Evolutionary conservation across 2,888 invertebrate genomes (phyloP).

Genomic region (Volucella zonaria): DNA sequence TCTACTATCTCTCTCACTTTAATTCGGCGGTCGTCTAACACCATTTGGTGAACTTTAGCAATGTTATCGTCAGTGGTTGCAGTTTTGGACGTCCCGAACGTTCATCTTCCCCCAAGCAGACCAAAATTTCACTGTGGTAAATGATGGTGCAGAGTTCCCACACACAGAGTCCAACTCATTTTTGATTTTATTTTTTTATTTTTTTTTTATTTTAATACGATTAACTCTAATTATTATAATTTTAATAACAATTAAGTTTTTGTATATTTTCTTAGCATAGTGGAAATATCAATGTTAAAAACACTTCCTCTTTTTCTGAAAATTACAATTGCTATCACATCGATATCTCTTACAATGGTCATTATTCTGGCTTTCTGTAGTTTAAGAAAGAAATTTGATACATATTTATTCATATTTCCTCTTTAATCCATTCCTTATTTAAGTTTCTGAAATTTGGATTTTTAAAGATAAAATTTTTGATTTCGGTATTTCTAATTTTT

Average conservation of each 20-base stretch:
- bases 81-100: too few relatives aligned
- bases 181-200: too few relatives aligned
- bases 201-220: background rate
- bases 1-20: too few relatives aligned
- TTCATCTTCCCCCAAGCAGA: too few relatives aligned
- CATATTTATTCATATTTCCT: slow-evolving; percentile 6
- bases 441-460: slow-evolving; percentile 23
- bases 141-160: too few relatives aligned
- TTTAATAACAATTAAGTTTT: slow-evolving; percentile 4
- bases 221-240: background rate
- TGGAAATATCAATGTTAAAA: background rate
- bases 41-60: too few relatives aligned
- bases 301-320: too few relatives aligned
- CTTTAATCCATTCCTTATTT: slow-evolving; percentile 8
- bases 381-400: slow-evolving; percentile 17
- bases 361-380: slow-evolving; percentile 34
- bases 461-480: slow-evolving; percentile 16
- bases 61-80: too few relatives aligned
- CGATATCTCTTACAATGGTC: slow-evolving; percentile 16
- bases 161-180: too few relatives aligned
- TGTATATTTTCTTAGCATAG: background rate
- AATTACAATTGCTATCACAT: background rate
- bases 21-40: too few relatives aligned
- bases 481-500: background rate
- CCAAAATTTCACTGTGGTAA: too few relatives aligned